Conservation (phyloP, 2,888 invertebrate species). For the Eurytoma adleriae region DNA sequence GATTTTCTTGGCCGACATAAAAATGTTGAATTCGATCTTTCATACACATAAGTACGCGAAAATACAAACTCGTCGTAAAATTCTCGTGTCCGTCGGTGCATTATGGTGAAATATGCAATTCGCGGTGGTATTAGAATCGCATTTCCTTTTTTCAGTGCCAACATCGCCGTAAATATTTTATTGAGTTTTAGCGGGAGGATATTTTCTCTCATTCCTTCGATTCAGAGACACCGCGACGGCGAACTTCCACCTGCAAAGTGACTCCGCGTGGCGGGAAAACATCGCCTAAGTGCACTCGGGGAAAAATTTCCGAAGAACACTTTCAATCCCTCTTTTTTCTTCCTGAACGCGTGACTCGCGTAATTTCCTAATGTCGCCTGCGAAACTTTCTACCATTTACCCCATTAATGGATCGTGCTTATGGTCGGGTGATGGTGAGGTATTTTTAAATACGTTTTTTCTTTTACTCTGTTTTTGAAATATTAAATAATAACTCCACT, state of each 20-base stretch:
- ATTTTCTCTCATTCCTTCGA: slow-evolving; percentile 21
- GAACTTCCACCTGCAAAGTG: slow-evolving; percentile 2
- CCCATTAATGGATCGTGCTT: no score
- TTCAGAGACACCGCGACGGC: not conserved
- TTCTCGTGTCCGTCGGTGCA: not conserved
- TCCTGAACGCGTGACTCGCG: no score
- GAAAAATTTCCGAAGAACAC: not conserved
- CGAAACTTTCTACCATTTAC: no score
- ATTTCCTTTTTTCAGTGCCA: not conserved
- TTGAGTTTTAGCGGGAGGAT: not conserved
- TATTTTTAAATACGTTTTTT: no score
- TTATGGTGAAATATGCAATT: slow-evolving; percentile 22
- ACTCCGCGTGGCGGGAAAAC: not conserved
- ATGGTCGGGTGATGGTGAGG: no score
- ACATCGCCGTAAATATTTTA: slow-evolving; percentile 16
- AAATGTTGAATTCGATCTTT: not conserved
- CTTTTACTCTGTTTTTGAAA: no score
- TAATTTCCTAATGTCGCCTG: no score
- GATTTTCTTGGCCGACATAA: no score
- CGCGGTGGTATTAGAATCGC: not conserved
- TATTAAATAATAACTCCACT: no score
- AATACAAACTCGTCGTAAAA: not conserved
- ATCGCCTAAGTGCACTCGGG: not conserved
- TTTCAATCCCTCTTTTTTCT: not conserved
- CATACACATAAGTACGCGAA: not conserved